Evolutionary conservation across 2,113 vertebrate genomes (phyloP), one percentile per base, ranked within the genome.

Genomic region (Saccopteryx leptura): DNA sequence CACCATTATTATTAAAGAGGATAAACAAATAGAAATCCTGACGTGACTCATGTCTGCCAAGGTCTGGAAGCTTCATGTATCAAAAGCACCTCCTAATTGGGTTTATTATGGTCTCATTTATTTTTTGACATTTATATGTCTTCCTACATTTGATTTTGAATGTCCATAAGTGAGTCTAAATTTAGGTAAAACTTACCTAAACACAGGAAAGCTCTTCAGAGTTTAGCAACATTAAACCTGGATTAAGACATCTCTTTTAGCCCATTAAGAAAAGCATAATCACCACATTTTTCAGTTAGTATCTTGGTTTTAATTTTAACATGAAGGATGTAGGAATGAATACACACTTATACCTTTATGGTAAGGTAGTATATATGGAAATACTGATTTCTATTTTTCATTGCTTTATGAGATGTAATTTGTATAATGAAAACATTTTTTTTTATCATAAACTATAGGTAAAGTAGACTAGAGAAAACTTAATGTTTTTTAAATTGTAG

Each of bases 331-430:
- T 86, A 18, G 84, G 93, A 94, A 54, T 88, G 93, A 94, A 54
- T 52, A 94, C 90, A 65, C 71, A 46, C 56, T 28, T 71, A 5
- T 76, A 71, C 54, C 10, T 89, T 91, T 76, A 24, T 50, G 56
- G 10, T 50, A 68, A 93, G 31, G 18, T 33, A 80, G 4, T 58
- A 24, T 85, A 18, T 85, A 6, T 88, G 17, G 72, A 94, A 88
- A 65, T 96, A 82, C 5, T 81, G 68, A 81, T 39, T 90, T 92
- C 9, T 82, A 50, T 65, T 95, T 95, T 96, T 93, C 23, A 69
- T 9, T 87, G 71, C 23, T 88, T 95, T 76, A 33, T 91, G 48
- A 88, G 33, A 82, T 90, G 31, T 1, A 65, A 0, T 90, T 87
- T 78, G 18, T 96, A 1, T 21, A 61, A 74, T 74, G 68, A 90